A percentile compares a stretch with the other conserved stretches of the same genome.
These are phyloP conservation scores for Diplosoma virens DNA, from an alignment of 23 tunicate genomes.

Conservation along the genomic window DNA sequence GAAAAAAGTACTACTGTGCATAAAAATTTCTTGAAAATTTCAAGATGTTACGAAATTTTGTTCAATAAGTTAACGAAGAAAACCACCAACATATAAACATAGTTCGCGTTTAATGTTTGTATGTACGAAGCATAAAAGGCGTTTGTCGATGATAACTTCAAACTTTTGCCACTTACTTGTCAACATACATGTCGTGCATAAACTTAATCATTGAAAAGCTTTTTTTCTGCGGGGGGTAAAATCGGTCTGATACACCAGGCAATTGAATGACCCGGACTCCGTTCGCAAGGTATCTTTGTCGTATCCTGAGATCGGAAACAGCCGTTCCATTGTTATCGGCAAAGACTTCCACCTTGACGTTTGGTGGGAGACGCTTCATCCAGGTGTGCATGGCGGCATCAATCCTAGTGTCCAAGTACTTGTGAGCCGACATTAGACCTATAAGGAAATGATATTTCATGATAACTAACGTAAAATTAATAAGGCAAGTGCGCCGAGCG, in stretches of 20 bases:
- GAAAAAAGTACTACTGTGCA: too few relatives aligned
- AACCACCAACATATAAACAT: too few relatives aligned
- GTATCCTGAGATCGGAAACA: neutral
- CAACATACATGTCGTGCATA: conserved; percentile 41
- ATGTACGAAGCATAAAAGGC: too few relatives aligned
- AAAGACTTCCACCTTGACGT: conserved; percentile 25
- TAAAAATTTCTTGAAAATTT: neutral
- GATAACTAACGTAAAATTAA: too few relatives aligned
- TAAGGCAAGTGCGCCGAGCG: too few relatives aligned
- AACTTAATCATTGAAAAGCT: conserved; percentile 64
- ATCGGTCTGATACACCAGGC: conserved; percentile 38
- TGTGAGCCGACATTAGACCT: conserved; percentile 57
- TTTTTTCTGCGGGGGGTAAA: conserved; percentile 52
- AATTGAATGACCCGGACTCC: conserved; percentile 27
- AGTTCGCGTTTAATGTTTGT: too few relatives aligned
- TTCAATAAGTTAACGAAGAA: too few relatives aligned
- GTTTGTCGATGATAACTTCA: too few relatives aligned
- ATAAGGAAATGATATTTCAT: neutral
- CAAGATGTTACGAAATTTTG: neutral
- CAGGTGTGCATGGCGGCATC: conserved; percentile 51
- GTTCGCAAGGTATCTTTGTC: neutral
- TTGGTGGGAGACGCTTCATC: conserved; percentile 8
- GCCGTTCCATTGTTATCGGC: conserved; percentile 33
- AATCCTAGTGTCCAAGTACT: conserved; percentile 29
- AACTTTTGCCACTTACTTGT: too few relatives aligned